These are phyloP conservation scores for Lasius platythorax DNA, from an alignment of 2,888 invertebrate species.

Conservation along the genomic window DNA sequence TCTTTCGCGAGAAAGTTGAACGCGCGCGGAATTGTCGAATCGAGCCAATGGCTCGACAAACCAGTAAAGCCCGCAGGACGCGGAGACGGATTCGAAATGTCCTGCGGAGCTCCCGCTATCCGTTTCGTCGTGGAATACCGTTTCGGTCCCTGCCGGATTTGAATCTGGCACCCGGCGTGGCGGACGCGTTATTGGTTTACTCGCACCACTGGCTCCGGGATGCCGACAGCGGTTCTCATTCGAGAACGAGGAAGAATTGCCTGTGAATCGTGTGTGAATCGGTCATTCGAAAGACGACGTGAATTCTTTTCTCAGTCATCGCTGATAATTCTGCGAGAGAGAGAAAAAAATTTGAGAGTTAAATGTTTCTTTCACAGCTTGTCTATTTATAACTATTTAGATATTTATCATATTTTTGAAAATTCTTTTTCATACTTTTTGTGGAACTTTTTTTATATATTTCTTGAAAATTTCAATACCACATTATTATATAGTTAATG, in stretches of 20 bases:
- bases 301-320: background rate
- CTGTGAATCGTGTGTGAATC: background rate
- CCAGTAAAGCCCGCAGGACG: constrained; percentile 79
- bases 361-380: background rate
- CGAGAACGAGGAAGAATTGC: constrained; percentile 26
- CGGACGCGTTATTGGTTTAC: constrained; percentile 86
- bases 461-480: background rate
- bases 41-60: constrained; percentile 83
- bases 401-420: background rate
- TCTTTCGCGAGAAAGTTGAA: constrained; percentile 61
- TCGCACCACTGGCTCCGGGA: constrained; percentile 84
- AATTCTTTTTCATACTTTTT: background rate
- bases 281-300: background rate
- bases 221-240: constrained; percentile 81
- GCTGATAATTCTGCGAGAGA: background rate
- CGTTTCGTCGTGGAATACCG: constrained; percentile 77
- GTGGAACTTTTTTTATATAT: background rate
- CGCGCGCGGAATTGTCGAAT: constrained; percentile 69
- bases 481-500: background rate
- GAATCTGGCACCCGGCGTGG: constrained; percentile 84
- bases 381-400: background rate
- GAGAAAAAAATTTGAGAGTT: background rate
- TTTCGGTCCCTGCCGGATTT: constrained; percentile 82
- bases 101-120: constrained; percentile 79
- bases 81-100: constrained; percentile 82